Percentiles rank a stretch among this genome's conserved stretches.
phyloP scores from a whole-genome alignment of 2,113 vertebrate species.

The Steatornis caripensis region DNA sequence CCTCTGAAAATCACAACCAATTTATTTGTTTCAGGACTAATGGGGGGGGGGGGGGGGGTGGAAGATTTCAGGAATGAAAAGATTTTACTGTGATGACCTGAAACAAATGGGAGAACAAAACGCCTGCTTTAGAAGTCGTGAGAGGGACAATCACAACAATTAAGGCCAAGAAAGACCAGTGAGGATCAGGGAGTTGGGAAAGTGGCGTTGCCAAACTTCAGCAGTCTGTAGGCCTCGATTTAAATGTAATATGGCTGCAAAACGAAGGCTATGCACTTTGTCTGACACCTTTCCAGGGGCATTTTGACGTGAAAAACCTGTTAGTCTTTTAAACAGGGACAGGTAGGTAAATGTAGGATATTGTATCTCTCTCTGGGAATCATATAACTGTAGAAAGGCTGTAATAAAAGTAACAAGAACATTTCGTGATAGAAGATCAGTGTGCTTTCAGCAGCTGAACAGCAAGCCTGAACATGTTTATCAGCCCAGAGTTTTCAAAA shows the following conservation, averaged over 20 bases:
- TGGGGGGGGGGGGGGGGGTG: not conserved
- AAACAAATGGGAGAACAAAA: slow-evolving; percentile 31
- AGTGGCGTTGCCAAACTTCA: not conserved
- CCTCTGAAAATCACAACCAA: slow-evolving; percentile 35
- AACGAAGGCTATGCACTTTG: not conserved
- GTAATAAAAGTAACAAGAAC: not conserved
- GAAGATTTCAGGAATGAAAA: slow-evolving; percentile 41
- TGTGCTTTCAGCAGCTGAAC: not conserved
- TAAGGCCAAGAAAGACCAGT: not conserved
- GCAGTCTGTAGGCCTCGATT: not conserved
- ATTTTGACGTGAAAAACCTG: not conserved
- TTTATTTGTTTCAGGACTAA: slow-evolving; percentile 34
- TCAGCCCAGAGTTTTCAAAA: not conserved
- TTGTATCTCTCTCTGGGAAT: not conserved
- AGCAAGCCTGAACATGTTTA: not conserved
- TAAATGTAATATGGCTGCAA: not conserved
- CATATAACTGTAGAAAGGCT: not conserved
- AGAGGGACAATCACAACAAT: not conserved
- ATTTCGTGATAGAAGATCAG: not conserved
- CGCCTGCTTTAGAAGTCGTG: not conserved
- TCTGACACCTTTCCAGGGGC: not conserved
- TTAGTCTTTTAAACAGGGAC: not conserved
- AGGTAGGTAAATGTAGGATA: not conserved
- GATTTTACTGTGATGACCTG: slow-evolving; percentile 45
- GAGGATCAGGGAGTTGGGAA: not conserved